Evolutionary conservation across 2,113 vertebrate genomes (phyloP), one percentile per base, ranked within the genome.

Genomic region (Heliornis fulica): DNA sequence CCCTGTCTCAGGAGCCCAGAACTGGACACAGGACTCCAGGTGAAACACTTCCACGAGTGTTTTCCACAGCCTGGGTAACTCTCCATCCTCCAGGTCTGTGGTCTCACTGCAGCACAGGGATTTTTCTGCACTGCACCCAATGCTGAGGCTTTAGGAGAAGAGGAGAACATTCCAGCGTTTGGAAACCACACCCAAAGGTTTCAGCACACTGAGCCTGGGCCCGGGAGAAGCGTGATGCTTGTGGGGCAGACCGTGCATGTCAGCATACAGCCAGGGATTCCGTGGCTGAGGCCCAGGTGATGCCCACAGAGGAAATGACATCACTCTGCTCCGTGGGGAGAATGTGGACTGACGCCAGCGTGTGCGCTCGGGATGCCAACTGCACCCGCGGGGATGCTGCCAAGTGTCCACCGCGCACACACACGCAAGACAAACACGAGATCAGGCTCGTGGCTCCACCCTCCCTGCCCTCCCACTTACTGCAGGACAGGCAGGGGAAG

Each of bases 191-290:
- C 19, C 60, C 43, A 46, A 48, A 70, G 48, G 65, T 9, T 66
- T 36, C 76, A 7, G 18, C 51, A 51, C 48, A 13, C 13, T 0
- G 0, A 79, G 29, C 46, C 20, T 60, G 57, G 50, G 16, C 51
- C n/a, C 2, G 20, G 57, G 53, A 19, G 60, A 26, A 71, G 57
- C 0, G 0, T 32, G 43, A 53, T 7, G 50, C 43, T 31, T 14
- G 19, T 20, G 36, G 60, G 46, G 59, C 29, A 70, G 68, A 23
- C 20, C 7, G 38, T 11, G 15, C 50, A 31, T 64, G 48, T 8
- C 57, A 83, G 31, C 31, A 28, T 2, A n/a, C 0, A 0, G 16
- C 13, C 65, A 46, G 40, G 5, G 65, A 18, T 5, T 20, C 77
- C 32, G 45, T 31, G 32, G 63, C 56, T 51, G 21, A 50, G 46